Evolutionary conservation across 2,113 vertebrate genomes (phyloP).

Genomic region (Sus scrofa): T2T-Sscrofa CM000823.6:7664501-7665000

Average conservation of each 20-base stretch:
- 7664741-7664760: neutral
- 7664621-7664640: neutral
- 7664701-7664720: neutral
- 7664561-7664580: neutral
- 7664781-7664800: neutral
- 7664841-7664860: neutral
- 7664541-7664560: neutral
- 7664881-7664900: neutral
- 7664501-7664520: neutral
- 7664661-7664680: neutral
- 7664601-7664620: neutral
- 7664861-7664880: neutral
- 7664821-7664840: neutral
- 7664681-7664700: neutral
- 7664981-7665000: neutral
- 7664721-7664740: too few relatives aligned
- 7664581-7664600: neutral
- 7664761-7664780: too few relatives aligned
- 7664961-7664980: neutral
- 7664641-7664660: neutral
- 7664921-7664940: neutral
- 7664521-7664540: neutral
- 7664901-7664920: neutral
- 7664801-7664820: neutral
- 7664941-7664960: accelerated